Evolutionary conservation across 2,888 invertebrate genomes (phyloP).

Genomic region (Deilephila elpenor): DNA sequence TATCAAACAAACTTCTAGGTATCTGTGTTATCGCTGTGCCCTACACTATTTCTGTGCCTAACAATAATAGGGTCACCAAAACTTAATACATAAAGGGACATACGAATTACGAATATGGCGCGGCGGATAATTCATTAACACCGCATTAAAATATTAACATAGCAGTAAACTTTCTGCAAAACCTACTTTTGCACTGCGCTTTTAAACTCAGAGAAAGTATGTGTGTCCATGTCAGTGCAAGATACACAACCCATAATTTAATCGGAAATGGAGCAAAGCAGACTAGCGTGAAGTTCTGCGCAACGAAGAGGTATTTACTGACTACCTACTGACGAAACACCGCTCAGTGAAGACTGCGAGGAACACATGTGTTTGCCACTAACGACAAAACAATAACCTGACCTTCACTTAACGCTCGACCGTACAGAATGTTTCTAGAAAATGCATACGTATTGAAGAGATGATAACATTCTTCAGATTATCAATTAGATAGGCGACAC

Average conservation of each 20-base stretch:
- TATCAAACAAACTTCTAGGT: not conserved
- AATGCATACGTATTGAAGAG: conserved; percentile 44
- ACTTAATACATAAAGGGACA: not conserved
- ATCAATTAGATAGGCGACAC: not conserved
- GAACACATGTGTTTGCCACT: conserved; percentile 34
- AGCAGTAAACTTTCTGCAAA: conserved; percentile 23
- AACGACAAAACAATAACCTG: conserved; percentile 61
- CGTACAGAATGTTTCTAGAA: conserved; percentile 58
- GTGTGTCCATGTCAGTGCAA: conserved; percentile 57
- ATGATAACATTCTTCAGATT: conserved; percentile 43
- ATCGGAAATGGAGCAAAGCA: conserved; percentile 66
- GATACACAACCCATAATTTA: conserved; percentile 63
- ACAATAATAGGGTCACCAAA: not conserved
- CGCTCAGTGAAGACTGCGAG: conserved; percentile 9
- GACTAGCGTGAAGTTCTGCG: conserved; percentile 53
- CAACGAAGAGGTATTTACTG: conserved; percentile 41
- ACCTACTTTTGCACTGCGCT: conserved; percentile 39
- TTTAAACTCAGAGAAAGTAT: conserved; percentile 64
- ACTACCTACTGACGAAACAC: conserved; percentile 38
- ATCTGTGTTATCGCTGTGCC: conserved; percentile 4
- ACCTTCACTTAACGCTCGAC: conserved; percentile 65
- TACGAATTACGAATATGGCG: not conserved
- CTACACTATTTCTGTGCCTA: conserved; percentile 2
- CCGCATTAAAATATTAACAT: conserved; percentile 28
- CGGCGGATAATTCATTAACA: conserved; percentile 6